Conservation (phyloP, 2,113 vertebrate species). For the Perca fluviatilis region DNA sequence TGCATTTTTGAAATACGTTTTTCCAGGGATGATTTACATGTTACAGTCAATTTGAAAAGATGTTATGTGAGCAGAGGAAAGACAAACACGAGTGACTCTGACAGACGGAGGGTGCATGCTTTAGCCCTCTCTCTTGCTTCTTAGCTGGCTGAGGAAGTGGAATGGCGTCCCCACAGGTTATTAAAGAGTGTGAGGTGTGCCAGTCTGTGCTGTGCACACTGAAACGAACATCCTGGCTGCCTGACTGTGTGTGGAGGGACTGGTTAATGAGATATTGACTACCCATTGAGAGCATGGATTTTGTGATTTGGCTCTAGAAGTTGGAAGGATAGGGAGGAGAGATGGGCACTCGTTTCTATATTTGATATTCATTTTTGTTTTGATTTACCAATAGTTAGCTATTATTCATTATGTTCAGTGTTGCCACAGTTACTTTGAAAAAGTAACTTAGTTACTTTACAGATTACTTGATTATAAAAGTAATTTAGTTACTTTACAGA, state of each 20-base stretch:
- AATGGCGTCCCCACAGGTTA: conserved; percentile 79
- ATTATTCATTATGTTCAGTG: background rate
- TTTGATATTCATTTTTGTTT: conserved; percentile 18
- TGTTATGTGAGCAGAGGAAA: conserved; percentile 14
- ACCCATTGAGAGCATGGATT: conserved; percentile 86
- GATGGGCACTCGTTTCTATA: conserved; percentile 21
- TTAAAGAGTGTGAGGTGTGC: conserved; percentile 78
- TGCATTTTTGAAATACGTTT: conserved; percentile 1
- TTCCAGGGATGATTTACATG: background rate
- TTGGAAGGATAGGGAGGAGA: conserved; percentile 47
- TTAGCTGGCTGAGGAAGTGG: conserved; percentile 66
- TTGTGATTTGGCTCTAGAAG: conserved; percentile 82
- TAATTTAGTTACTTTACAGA: too few species aligned
- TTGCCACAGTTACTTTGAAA: too few species aligned
- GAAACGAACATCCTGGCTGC: conserved; percentile 67
- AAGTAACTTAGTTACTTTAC: too few species aligned
- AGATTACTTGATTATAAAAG: too few species aligned
- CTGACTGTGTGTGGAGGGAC: conserved; percentile 72
- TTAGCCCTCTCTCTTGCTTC: conserved; percentile 39
- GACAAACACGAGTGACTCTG: conserved; percentile 37
- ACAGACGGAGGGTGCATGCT: conserved; percentile 28
- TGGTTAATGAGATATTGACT: conserved; percentile 88
- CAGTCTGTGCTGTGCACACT: conserved; percentile 66
- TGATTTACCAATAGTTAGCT: background rate
- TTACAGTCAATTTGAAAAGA: conserved; percentile 23